phyloP scores from a whole-genome alignment of 2,888 invertebrate species.

The Rhogogaster chlorosoma region DNA sequence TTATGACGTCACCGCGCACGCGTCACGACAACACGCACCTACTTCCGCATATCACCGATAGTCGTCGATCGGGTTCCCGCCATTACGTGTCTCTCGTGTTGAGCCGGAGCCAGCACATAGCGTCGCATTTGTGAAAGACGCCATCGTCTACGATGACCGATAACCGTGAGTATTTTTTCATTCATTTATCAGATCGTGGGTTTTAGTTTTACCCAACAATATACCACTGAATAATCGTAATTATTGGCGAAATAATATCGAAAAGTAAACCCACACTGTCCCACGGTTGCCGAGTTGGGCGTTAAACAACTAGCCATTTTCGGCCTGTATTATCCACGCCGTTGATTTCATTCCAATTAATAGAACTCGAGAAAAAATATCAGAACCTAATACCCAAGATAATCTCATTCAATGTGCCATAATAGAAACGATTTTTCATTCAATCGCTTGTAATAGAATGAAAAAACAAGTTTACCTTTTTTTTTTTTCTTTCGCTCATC shows the following conservation, averaged over 20 bases:
- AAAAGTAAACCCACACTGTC: background rate
- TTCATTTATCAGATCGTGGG: background rate
- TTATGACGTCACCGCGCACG: background rate
- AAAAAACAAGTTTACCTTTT: background rate
- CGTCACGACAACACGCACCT: background rate
- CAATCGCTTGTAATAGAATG: background rate
- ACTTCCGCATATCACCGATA: slow-evolving; percentile 5
- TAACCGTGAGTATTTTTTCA: slow-evolving; percentile 70
- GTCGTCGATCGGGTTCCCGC: slow-evolving; percentile 64
- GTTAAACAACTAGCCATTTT: slow-evolving; percentile 10
- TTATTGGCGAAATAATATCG: background rate
- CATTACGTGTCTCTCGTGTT: slow-evolving; percentile 66
- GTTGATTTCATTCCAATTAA: background rate
- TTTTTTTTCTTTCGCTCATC: background rate
- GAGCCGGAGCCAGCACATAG: slow-evolving; percentile 13
- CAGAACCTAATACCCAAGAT: background rate
- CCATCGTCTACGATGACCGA: slow-evolving; percentile 70
- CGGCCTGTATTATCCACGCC: slow-evolving; percentile 24
- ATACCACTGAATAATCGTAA: background rate
- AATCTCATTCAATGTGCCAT: background rate
- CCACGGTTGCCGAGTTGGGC: background rate
- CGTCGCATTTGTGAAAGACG: slow-evolving; percentile 50
- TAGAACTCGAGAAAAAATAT: background rate
- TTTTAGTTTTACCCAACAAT: background rate
- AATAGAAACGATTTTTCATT: background rate